phyloP scores from a whole-genome alignment of 1,140 invertebrate genomes.

The Meloidogyne hapla region DNA sequence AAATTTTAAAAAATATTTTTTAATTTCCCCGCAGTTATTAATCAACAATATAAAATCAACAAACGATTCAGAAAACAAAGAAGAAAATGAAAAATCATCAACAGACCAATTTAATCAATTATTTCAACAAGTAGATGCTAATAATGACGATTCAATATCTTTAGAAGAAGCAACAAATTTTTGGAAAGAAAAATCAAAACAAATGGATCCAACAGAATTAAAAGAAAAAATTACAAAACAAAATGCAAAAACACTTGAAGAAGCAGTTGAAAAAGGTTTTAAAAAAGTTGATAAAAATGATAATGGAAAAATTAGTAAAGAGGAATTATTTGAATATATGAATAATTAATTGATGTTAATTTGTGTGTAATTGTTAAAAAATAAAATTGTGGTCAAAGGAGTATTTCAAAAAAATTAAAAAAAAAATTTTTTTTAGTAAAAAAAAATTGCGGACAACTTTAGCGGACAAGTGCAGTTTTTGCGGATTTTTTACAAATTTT shows the following conservation, averaged over 20 bases:
- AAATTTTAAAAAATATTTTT: too few relatives aligned
- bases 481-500: too few relatives aligned
- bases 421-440: too few relatives aligned
- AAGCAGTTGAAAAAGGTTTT: slow-evolving; percentile 18
- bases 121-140: background rate
- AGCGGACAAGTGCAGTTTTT: too few relatives aligned
- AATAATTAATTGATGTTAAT: background rate
- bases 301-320: background rate
- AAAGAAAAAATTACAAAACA: slow-evolving; percentile 7
- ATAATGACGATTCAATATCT: background rate
- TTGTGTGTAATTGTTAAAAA: background rate
- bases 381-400: too few relatives aligned
- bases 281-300: slow-evolving; percentile 23
- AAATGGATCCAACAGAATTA: slow-evolving; percentile 15
- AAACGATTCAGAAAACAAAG: background rate
- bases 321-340: slow-evolving; percentile 21
- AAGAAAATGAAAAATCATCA: background rate
- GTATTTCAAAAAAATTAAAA: too few relatives aligned
- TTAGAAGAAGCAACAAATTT: background rate
- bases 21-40: background rate
- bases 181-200: slow-evolving; percentile 11
- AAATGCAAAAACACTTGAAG: slow-evolving; percentile 20
- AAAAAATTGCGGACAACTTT: too few relatives aligned
- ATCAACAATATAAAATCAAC: background rate
- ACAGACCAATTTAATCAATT: slow-evolving; percentile 13